Percentiles rank a stretch among this genome's conserved stretches.
Conservation (phyloP, 2,888 invertebrate genomes). For the Junonia oenone region DNA sequence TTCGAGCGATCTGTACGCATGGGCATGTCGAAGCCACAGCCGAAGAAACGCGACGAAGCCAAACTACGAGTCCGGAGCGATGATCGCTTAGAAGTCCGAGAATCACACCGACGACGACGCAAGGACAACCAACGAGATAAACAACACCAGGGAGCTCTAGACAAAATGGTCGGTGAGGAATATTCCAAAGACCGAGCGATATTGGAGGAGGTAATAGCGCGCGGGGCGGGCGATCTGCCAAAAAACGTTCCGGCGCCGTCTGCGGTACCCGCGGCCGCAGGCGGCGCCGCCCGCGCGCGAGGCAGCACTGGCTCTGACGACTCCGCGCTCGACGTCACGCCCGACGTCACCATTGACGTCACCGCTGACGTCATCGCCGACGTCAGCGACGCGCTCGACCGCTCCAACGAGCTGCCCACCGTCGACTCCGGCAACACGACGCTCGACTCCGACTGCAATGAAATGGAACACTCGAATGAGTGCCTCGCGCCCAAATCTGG, state of each 20-base stretch:
- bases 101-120: constrained; percentile 32
- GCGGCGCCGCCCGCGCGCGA: constrained; percentile 60
- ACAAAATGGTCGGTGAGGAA: constrained; percentile 48
- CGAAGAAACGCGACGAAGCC: constrained; percentile 33
- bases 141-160: constrained; percentile 42
- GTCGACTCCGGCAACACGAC: constrained; percentile 39
- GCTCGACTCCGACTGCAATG: constrained; percentile 39
- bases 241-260: constrained; percentile 89
- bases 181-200: constrained; percentile 49
- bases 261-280: constrained; percentile 81
- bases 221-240: constrained; percentile 72
- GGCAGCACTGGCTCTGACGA: constrained; percentile 60
- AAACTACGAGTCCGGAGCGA: constrained; percentile 45
- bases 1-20: constrained; percentile 79
- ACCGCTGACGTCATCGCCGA: constrained; percentile 19
- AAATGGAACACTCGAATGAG: constrained; percentile 63
- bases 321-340: constrained; percentile 20
- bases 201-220: constrained; percentile 84
- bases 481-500: constrained; percentile 59
- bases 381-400: constrained; percentile 25
- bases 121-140: constrained; percentile 26
- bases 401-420: constrained; percentile 38
- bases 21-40: constrained; percentile 79
- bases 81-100: constrained; percentile 38
- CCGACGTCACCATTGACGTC: constrained; percentile 18